Evolutionary conservation across 2,113 vertebrate species (phyloP).

Genomic region (Atlantisia rogersi): DNA sequence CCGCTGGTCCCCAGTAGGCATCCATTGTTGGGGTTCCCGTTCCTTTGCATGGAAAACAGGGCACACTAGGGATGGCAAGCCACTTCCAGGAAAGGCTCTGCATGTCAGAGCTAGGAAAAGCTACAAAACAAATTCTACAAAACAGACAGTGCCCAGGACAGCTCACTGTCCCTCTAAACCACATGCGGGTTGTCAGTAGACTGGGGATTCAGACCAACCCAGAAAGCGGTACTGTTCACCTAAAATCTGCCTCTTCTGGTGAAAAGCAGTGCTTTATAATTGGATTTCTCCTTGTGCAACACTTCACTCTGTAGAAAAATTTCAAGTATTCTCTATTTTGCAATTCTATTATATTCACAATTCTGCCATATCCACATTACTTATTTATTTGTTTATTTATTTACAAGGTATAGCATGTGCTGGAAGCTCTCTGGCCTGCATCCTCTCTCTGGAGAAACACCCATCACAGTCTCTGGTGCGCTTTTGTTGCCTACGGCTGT

Average conservation of each 20-base stretch:
- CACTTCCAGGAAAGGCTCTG: neutral
- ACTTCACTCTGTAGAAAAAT: neutral
- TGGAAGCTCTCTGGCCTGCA: neutral
- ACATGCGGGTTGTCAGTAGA: neutral
- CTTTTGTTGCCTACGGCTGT: neutral
- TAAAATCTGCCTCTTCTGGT: neutral
- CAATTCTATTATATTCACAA: neutral
- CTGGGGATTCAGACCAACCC: neutral
- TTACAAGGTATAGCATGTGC: neutral
- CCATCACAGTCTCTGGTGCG: neutral
- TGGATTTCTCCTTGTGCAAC: neutral
- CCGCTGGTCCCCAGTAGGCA: fast-evolving
- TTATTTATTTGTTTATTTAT: slow-evolving; percentile 37
- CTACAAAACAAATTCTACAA: neutral
- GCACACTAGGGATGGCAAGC: neutral
- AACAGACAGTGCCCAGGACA: neutral
- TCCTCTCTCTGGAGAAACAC: neutral
- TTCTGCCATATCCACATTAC: neutral
- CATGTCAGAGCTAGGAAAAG: neutral
- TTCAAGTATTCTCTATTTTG: neutral
- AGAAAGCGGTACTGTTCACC: neutral
- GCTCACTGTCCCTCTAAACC: neutral
- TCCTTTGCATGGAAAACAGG: neutral
- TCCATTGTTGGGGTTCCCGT: fast-evolving
- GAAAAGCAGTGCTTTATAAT: neutral